Percentiles rank a stretch among this genome's conserved stretches.
Evolutionary conservation across 1,140 invertebrate genomes (phyloP).

Genomic region (Meloidogyne exigua): DNA sequence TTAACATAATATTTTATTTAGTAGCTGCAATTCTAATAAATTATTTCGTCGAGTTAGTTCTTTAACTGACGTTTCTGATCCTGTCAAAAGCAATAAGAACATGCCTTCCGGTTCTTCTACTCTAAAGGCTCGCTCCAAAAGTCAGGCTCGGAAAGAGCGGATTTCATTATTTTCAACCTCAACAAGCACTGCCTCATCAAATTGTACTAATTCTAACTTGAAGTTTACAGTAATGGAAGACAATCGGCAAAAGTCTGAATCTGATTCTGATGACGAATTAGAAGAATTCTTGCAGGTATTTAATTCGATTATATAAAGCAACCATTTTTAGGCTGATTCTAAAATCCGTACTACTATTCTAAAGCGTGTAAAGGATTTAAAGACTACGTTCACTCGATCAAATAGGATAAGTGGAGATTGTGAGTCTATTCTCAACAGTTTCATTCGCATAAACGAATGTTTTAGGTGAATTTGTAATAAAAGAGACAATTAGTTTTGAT

Average conservation of each 20-base stretch:
- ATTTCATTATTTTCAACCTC: background rate
- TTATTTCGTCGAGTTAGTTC: constrained; percentile 21
- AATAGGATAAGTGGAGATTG: background rate
- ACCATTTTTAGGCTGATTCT: background rate
- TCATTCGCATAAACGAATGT: background rate
- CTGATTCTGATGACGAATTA: background rate
- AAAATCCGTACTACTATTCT: background rate
- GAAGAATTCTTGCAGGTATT: background rate
- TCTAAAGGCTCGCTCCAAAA: background rate
- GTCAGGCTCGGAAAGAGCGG: constrained; percentile 1
- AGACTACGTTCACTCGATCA: background rate
- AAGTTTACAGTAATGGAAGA: background rate
- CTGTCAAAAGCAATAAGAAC: background rate
- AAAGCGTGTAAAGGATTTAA: background rate
- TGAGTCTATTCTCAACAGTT: background rate
- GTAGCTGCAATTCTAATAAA: background rate
- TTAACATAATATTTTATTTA: no score
- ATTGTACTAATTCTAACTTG: background rate
- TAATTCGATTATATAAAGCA: background rate
- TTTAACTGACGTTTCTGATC: constrained; percentile 20
- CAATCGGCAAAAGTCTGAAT: background rate
- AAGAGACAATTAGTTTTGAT: constrained; percentile 10
- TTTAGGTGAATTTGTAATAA: constrained; percentile 24
- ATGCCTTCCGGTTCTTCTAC: background rate
- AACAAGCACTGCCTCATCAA: background rate